A percentile compares a stretch with the other conserved stretches of the same genome.
These are phyloP conservation scores for Agapornis canus DNA, from an alignment of 2,797 vertebrate species.

Conservation along the genomic window DNA sequence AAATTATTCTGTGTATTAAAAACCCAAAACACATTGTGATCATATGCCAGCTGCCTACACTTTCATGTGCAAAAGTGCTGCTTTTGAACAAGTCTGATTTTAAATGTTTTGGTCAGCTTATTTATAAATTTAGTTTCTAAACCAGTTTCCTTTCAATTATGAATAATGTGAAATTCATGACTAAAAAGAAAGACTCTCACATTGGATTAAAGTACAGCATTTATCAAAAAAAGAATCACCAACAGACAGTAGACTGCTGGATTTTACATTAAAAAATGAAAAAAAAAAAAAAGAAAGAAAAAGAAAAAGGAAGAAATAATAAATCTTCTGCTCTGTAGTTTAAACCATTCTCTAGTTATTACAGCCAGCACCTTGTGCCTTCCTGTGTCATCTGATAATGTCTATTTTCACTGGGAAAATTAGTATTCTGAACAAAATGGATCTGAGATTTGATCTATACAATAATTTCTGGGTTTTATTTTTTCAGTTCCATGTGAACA, in stretches of 20 bases:
- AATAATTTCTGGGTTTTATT: neutral
- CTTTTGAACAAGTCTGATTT: neutral
- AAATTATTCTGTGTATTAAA: neutral
- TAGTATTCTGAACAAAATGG: neutral
- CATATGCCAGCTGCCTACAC: neutral
- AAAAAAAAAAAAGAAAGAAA: too few relatives aligned
- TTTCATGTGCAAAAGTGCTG: neutral
- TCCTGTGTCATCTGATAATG: neutral
- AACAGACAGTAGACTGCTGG: neutral
- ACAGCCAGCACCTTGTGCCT: neutral
- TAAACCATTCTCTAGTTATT: neutral
- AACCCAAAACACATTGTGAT: neutral
- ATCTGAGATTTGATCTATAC: neutral
- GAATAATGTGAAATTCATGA: neutral
- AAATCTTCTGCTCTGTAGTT: neutral
- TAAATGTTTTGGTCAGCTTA: neutral
- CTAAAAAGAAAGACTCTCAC: neutral
- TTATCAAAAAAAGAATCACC: constrained; percentile 11
- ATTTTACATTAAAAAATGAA: neutral
- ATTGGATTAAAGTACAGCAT: neutral
- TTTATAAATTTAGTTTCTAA: constrained; percentile 12
- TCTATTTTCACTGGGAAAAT: neutral
- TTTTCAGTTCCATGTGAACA: neutral
- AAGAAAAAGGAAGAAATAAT: neutral
- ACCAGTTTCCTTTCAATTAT: neutral